Evolutionary conservation across 2,113 vertebrate species (phyloP).

Genomic region (Gallinago jamesoni): DNA sequence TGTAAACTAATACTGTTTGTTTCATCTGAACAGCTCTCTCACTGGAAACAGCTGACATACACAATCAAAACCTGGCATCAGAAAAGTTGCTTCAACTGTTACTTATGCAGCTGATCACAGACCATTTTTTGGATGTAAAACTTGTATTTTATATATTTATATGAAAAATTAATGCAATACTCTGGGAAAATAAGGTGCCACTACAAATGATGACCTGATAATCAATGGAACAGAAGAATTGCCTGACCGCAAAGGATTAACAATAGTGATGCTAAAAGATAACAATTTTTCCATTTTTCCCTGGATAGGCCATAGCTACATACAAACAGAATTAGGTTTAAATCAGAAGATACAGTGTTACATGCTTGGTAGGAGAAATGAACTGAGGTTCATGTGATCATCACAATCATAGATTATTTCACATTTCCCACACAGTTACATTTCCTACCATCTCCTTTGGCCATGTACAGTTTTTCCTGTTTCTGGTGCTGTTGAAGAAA

Average conservation of each 20-base stretch:
- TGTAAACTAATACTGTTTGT: background rate
- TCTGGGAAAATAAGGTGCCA: background rate
- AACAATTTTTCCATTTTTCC: background rate
- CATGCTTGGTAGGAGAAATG: background rate
- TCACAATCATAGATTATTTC: background rate
- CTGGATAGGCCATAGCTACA: background rate
- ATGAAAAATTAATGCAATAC: background rate
- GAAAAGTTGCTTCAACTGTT: background rate
- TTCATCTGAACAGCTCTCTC: background rate
- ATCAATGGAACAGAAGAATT: background rate
- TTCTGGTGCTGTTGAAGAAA: background rate
- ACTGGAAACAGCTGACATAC: background rate
- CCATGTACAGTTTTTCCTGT: background rate
- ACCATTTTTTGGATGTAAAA: background rate
- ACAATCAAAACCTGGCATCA: background rate
- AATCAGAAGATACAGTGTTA: background rate
- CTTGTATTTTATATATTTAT: background rate
- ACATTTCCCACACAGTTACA: background rate
- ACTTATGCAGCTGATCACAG: background rate
- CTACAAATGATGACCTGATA: background rate
- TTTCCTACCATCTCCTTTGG: background rate
- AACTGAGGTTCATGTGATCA: background rate
- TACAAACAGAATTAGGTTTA: background rate
- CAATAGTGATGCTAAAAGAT: background rate
- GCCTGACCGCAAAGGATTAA: background rate